Evolutionary conservation across 1,140 invertebrate species (phyloP).

Genomic region (Thaumatotibia leucotreta): DNA sequence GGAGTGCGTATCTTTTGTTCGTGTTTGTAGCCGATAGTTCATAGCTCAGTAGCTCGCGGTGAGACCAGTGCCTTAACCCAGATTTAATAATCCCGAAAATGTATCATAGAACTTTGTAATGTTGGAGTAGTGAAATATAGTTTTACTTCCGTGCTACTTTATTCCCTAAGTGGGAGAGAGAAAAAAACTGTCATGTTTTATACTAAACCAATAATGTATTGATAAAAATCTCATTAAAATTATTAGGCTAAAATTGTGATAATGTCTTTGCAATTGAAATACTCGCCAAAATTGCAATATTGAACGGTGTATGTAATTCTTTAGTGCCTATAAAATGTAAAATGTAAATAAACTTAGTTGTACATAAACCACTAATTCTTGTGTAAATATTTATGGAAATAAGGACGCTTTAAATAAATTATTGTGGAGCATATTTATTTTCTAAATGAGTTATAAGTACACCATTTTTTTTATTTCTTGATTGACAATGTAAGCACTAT

Average conservation of each 20-base stretch:
- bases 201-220: not conserved
- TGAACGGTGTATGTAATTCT: slow-evolving; percentile 24
- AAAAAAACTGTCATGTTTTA: slow-evolving; percentile 25
- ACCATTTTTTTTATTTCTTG: slow-evolving; percentile 21
- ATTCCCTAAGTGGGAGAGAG: slow-evolving; percentile 24
- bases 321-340: slow-evolving; percentile 44
- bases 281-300: slow-evolving; percentile 14
- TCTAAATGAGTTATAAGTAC: slow-evolving; percentile 17
- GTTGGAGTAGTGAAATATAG: too few species aligned
- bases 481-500: slow-evolving; percentile 37
- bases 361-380: slow-evolving; percentile 25
- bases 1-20: too few species aligned
- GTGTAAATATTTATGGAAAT: slow-evolving; percentile 37
- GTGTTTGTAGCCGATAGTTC: too few species aligned
- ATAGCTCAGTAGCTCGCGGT: too few species aligned
- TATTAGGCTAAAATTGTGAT: slow-evolving; percentile 19
- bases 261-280: not conserved
- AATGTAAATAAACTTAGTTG: slow-evolving; percentile 42
- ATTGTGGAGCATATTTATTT: slow-evolving; percentile 40
- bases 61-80: too few species aligned
- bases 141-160: not conserved
- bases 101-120: too few species aligned
- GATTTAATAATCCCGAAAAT: too few species aligned
- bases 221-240: slow-evolving; percentile 7
- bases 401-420: slow-evolving; percentile 36